Evolutionary conservation across 2,113 vertebrate genomes (phyloP).

Genomic region (Engraulis encrasicolus): DNA sequence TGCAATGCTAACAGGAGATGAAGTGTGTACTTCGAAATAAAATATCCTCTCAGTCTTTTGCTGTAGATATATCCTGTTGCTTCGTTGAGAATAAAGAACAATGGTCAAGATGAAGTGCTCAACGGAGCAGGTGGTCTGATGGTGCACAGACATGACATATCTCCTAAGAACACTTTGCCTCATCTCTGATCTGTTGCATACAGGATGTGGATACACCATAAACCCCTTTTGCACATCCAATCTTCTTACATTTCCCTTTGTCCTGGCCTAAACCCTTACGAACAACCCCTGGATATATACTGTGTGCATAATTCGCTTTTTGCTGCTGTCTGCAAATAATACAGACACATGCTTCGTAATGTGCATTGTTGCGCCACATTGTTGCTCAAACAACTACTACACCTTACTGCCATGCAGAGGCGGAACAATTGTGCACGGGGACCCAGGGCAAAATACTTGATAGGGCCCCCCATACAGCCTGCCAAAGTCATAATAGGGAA

Average conservation of each 20-base stretch:
- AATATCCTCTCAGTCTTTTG: neutral
- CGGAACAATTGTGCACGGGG: too few relatives aligned
- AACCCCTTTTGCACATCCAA: neutral
- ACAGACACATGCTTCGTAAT: too few relatives aligned
- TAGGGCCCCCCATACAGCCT: too few relatives aligned
- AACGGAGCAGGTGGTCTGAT: neutral
- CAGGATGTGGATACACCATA: neutral
- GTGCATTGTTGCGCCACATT: too few relatives aligned
- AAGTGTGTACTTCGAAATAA: slow-evolving; percentile 7
- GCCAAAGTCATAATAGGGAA: too few relatives aligned
- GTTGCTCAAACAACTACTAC: too few relatives aligned
- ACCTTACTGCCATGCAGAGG: too few relatives aligned
- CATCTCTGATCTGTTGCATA: neutral
- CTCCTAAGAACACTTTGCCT: neutral
- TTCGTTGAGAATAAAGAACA: neutral
- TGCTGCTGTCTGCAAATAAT: neutral
- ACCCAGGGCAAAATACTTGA: too few relatives aligned
- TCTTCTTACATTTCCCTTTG: neutral
- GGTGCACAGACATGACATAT: neutral
- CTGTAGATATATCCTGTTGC: neutral
- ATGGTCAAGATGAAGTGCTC: neutral
- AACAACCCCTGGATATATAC: neutral
- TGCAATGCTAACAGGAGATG: slow-evolving; percentile 4
- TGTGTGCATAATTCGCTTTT: neutral
- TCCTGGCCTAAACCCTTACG: neutral